Percentiles rank a stretch among this genome's conserved stretches.
These are phyloP conservation scores for Dolichallabes microphthalmus DNA, from an alignment of 2,113 vertebrate species.

Conservation along the genomic window DNA sequence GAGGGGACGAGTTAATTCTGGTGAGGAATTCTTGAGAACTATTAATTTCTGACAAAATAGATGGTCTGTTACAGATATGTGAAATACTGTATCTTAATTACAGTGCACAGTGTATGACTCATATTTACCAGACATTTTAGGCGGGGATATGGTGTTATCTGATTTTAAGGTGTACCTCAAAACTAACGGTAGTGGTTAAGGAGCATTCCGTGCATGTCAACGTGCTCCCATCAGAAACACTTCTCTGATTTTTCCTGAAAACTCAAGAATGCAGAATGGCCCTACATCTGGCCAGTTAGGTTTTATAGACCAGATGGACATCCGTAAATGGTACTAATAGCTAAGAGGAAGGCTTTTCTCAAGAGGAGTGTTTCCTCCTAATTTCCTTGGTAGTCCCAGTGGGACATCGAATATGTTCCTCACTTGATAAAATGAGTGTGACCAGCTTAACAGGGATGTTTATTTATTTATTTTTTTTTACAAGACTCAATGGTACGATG, in stretches of 20 bases:
- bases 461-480: constrained; percentile 38
- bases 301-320: constrained; percentile 68
- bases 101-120: not conserved
- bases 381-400: constrained; percentile 45
- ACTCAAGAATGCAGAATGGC: constrained; percentile 44
- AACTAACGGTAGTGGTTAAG: constrained; percentile 47
- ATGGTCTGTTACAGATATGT: not conserved
- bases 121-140: not conserved
- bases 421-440: constrained; percentile 41
- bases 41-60: not conserved
- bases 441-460: constrained; percentile 34
- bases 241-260: constrained; percentile 35
- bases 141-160: not conserved
- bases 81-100: not conserved
- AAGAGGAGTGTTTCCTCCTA: constrained; percentile 47
- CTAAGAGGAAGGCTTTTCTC: constrained; percentile 52
- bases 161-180: constrained; percentile 13
- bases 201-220: constrained; percentile 28
- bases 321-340: constrained; percentile 52
- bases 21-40: constrained; percentile 71
- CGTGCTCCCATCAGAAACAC: constrained; percentile 56
- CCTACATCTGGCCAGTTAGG: constrained; percentile 61
- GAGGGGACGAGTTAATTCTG: constrained; percentile 90
- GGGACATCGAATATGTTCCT: constrained; percentile 50
- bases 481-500: constrained; percentile 41